Percentiles rank a stretch among this genome's conserved stretches.
These are phyloP conservation scores for Trissoscelio sp. DNA, from an alignment of 2,888 invertebrate species.

Conservation along the genomic window DNA sequence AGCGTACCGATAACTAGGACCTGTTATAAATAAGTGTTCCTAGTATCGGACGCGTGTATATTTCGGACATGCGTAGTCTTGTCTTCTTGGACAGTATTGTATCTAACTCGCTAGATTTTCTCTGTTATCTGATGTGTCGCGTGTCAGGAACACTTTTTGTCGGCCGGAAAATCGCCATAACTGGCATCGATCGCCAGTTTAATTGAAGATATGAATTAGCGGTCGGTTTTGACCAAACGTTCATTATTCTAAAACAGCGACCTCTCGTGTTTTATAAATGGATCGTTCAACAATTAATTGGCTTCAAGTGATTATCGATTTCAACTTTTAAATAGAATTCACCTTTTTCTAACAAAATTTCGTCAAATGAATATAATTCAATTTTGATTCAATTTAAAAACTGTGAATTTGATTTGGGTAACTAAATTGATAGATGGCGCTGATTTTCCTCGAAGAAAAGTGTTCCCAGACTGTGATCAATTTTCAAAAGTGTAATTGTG, in stretches of 20 bases:
- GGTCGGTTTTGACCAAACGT: slow-evolving; percentile 29
- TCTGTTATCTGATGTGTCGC: slow-evolving; percentile 8
- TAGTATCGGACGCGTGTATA: slow-evolving; percentile 23
- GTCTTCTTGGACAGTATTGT: not conserved
- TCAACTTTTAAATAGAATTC: slow-evolving; percentile 6
- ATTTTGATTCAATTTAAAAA: not conserved
- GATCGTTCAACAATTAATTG: slow-evolving; percentile 30
- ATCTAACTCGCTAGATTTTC: slow-evolving; percentile 1
- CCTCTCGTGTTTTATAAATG: slow-evolving; percentile 39
- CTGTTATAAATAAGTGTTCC: slow-evolving; percentile 23
- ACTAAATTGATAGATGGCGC: too few relatives aligned
- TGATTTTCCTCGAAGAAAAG: slow-evolving; percentile 8
- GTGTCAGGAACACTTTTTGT: slow-evolving; percentile 38
- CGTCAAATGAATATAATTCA: not conserved
- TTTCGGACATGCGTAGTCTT: slow-evolving; percentile 27
- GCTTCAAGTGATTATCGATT: slow-evolving; percentile 27
- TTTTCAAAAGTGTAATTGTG: slow-evolving; percentile 15
- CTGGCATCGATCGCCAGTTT: slow-evolving; percentile 4
- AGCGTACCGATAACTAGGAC: slow-evolving; percentile 15
- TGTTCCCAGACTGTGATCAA: not conserved
- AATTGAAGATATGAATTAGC: slow-evolving; percentile 43
- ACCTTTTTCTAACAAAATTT: not conserved
- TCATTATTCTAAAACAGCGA: slow-evolving; percentile 35
- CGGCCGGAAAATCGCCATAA: slow-evolving; percentile 9
- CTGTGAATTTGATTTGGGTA: too few relatives aligned